Evolutionary conservation across 2,113 vertebrate genomes (phyloP), one percentile per base, ranked within the genome.

Genomic region (Camelus dromedarius): DNA sequence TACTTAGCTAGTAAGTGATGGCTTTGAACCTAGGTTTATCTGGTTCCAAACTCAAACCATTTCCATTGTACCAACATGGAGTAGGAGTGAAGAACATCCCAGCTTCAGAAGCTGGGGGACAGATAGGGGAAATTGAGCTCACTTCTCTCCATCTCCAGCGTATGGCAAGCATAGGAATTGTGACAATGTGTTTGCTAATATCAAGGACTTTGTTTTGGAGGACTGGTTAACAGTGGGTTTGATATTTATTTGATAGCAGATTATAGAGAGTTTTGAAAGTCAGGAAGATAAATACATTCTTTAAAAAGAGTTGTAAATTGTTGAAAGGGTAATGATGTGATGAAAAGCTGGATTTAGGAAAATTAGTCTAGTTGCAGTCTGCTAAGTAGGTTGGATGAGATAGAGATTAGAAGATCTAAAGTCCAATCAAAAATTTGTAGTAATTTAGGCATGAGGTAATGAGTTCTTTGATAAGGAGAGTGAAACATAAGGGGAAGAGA

Each of bases 291-390:
- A 70, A 85, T 73, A 64, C 26, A 42, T 35, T 77, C 30, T 79
- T 80, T 72, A 81, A 70, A 50, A 66, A 83, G 38, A 48, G 26
- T 72, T 79, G 16, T 79, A 79, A 77, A 42, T 91, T 83, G 70
- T 58, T 77, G 28, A 87, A 91, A 95, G 50, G 62, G n/a, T n/a
- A 70, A 48, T 83, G 58, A 88, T 93, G 28, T 97, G 69, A 56
- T 91, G 77, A 83, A 69, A 95, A 94, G 48, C 48, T 73, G 73
- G 38, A 88, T 66, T 92, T 83, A 64, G 89, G 35, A 89, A 87
- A 95, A 64, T 77, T 84, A 83, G 32, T 89, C 35, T 89, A 42
- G 20, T 70, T 76, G 35, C 72, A 38, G 62, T 77, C 70, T 95
- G 66, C 48, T 80, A 12, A 75, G 62, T 92, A 89, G 56, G 32